These are phyloP conservation scores for Crocidura indochinensis DNA, from an alignment of 2,797 vertebrate species.

Conservation along the genomic window DNA sequence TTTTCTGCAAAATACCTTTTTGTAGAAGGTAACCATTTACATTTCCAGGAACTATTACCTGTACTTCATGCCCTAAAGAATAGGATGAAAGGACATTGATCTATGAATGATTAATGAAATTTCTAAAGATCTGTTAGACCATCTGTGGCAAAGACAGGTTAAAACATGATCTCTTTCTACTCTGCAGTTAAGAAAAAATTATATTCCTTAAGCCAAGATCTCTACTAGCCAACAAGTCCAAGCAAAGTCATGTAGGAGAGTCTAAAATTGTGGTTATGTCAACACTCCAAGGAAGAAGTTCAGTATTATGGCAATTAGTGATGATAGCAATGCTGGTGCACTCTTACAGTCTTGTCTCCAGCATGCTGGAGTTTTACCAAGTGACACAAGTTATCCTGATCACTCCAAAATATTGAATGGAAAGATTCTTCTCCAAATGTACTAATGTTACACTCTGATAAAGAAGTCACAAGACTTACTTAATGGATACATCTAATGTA, in stretches of 20 bases:
- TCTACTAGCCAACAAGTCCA: not conserved
- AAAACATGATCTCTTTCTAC: not conserved
- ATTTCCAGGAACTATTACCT: not conserved
- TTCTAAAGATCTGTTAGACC: not conserved
- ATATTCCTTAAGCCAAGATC: not conserved
- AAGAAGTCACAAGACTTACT: not conserved
- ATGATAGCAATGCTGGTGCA: not conserved
- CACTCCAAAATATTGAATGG: not conserved
- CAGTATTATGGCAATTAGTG: not conserved
- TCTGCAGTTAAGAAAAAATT: not conserved
- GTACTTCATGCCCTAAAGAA: too few relatives aligned
- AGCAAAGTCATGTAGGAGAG: not conserved
- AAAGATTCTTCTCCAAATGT: not conserved
- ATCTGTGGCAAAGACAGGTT: not conserved
- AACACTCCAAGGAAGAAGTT: not conserved
- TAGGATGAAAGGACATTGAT: accelerated
- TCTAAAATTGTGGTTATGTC: not conserved
- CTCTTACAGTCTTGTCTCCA: not conserved
- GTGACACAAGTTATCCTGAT: not conserved
- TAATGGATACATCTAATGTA: not conserved
- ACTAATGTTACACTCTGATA: not conserved
- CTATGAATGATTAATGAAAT: not conserved
- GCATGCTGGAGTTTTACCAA: not conserved
- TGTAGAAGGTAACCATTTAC: not conserved
- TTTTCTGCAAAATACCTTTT: not conserved